phyloP scores from a whole-genome alignment of 35 echinoderm and acorn worm species.

The Apostichopus japonicus region DNA sequence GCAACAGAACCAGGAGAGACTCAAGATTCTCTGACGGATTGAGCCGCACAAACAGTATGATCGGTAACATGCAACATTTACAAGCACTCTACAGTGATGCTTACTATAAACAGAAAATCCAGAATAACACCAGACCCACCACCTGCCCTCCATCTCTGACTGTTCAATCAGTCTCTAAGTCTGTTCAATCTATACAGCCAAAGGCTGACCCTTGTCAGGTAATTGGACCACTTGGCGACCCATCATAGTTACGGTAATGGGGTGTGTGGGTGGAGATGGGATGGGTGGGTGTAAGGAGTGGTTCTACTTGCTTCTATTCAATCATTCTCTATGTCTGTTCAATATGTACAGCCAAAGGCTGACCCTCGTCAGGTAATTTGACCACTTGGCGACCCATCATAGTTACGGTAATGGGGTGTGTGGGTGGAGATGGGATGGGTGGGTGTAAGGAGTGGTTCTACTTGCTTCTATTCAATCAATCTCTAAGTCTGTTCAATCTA shows the following conservation, averaged over 20 bases:
- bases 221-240: no score
- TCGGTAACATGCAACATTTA: conserved; percentile 72
- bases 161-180: not conserved
- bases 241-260: no score
- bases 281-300: no score
- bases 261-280: no score
- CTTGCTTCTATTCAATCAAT: not conserved
- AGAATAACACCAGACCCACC: conserved; percentile 16
- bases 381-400: no score
- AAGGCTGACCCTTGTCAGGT: not conserved
- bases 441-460: no score
- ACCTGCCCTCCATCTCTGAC: not conserved
- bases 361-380: not conserved
- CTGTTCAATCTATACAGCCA: not conserved
- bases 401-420: no score
- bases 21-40: conserved; percentile 81
- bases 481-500: not conserved
- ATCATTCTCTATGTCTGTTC: not conserved
- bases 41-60: conserved; percentile 92
- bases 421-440: no score
- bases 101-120: conserved; percentile 36
- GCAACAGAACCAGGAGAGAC: conserved; percentile 47
- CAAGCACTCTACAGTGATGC: conserved; percentile 63
- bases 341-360: not conserved
- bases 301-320: not conserved